Base-by-base conservation (phyloP, 2,113 vertebrate genomes). In the Chascanopsetta lugubris region DNA sequence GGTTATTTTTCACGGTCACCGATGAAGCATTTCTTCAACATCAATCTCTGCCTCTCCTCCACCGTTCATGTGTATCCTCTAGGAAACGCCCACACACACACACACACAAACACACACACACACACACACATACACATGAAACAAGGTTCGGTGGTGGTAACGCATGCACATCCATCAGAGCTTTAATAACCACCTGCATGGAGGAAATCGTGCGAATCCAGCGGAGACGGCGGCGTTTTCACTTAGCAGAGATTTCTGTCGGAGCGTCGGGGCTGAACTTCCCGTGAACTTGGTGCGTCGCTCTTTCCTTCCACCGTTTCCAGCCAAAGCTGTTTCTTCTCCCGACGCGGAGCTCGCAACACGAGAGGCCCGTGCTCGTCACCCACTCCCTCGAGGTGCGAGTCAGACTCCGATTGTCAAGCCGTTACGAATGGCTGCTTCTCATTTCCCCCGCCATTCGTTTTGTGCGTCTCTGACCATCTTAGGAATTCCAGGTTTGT, bases 351-450 rank as follows among this genome's bases (percentile, higher is more conserved):
- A 34, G 24, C 53, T 75, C 27, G 25, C 26, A 50, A 53, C 18
- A 29, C 59, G 64, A 72, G 40, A 17, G 61, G 27, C 65, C 30
- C 32, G 32, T 56, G 67, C 51, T 72, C 12, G 5, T 75, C 62
- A 72, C 46, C 6, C 12, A 32, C 48, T 61, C 18, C 25, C 11
- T 50, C 26, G 47, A 59, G 29, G 26, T 57, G 58, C 67, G 77
- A 77, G 53, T 81, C 72, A 75, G 30, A 45, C 25, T 50, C 53
- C 10, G 38, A 67, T 76, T 75, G 64, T 73, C 56, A 20, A n/a
- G 25, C 61, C 26, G 29, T 45, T 38, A 62, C 62, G 69, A 76
- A 70, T 68, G 25, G 40, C 11, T 4, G 24, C 27, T 15, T 69
- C 15, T 69, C 72, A 68, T 77, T 68, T 6, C 36, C 36, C 18